phyloP scores from a whole-genome alignment of 2,797 vertebrate genomes.

The Malacoctenus gilli region DNA sequence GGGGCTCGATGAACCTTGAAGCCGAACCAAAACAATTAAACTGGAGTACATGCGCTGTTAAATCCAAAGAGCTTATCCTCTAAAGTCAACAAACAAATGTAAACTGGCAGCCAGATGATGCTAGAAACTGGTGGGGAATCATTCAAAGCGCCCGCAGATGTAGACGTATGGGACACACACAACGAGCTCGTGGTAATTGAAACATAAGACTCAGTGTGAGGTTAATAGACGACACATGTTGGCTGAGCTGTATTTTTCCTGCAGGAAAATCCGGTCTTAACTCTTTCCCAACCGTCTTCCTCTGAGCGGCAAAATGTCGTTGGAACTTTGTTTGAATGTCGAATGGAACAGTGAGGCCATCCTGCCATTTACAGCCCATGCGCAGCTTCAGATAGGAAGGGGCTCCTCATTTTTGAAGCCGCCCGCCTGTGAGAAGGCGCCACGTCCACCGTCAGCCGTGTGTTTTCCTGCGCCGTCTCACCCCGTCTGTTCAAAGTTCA shows the following conservation, averaged over 20 bases:
- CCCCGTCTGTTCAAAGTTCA: conserved; percentile 37
- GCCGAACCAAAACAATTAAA: too few species aligned
- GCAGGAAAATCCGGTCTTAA: conserved; percentile 18
- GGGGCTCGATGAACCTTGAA: neutral
- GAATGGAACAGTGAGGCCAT: neutral
- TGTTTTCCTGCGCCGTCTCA: conserved; percentile 9
- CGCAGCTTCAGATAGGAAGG: too few species aligned
- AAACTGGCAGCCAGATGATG: conserved; percentile 24
- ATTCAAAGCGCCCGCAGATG: conserved; percentile 40
- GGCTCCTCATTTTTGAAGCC: too few species aligned
- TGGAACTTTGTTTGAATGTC: neutral
- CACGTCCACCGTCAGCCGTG: too few species aligned
- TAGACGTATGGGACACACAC: conserved; percentile 28
- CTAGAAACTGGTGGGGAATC: conserved; percentile 28
- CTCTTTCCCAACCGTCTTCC: too few species aligned
- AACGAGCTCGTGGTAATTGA: conserved; percentile 30
- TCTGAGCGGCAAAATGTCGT: too few species aligned
- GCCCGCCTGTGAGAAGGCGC: too few species aligned
- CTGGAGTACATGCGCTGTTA: conserved; percentile 1
- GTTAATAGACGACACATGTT: conserved; percentile 45
- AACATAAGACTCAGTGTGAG: conserved; percentile 46
- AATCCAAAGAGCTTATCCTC: conserved; percentile 10
- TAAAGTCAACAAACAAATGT: conserved; percentile 20
- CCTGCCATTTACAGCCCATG: neutral
- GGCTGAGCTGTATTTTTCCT: conserved; percentile 27